Percentiles rank a stretch among this genome's conserved stretches.
Conservation (phyloP, 2,113 vertebrate genomes). For the Malaclemys terrapin region DNA sequence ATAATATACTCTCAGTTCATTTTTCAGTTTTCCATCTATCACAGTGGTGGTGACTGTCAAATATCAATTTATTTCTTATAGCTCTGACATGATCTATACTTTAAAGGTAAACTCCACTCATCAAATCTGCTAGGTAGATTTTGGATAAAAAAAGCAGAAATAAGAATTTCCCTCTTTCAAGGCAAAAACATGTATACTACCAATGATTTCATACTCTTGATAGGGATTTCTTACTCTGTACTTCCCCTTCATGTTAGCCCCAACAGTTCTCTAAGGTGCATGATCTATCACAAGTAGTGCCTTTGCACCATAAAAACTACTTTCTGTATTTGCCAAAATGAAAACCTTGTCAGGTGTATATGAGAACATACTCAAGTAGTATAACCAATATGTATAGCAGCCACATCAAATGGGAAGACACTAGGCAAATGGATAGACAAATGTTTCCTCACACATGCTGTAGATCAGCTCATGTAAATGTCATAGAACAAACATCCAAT, state of each 20-base stretch:
- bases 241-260: not conserved
- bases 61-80: not conserved
- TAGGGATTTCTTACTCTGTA: not conserved
- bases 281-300: not conserved
- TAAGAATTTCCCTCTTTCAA: not conserved
- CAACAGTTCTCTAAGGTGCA: not conserved
- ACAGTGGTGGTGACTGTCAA: not conserved
- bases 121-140: not conserved
- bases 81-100: not conserved
- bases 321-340: not conserved
- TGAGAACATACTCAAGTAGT: not conserved
- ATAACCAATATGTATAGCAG: not conserved
- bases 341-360: not conserved
- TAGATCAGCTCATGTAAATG: not conserved
- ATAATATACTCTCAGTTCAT: not conserved
- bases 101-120: not conserved
- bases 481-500: not conserved
- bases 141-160: not conserved
- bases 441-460: not conserved
- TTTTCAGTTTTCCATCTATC: not conserved
- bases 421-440: not conserved
- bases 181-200: not conserved
- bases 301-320: not conserved
- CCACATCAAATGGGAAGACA: not conserved
- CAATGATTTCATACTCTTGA: not conserved